These are phyloP conservation scores for Paradoxurus hermaphroditus DNA, from an alignment of 2,113 vertebrate genomes.

Conservation along the genomic window DNA sequence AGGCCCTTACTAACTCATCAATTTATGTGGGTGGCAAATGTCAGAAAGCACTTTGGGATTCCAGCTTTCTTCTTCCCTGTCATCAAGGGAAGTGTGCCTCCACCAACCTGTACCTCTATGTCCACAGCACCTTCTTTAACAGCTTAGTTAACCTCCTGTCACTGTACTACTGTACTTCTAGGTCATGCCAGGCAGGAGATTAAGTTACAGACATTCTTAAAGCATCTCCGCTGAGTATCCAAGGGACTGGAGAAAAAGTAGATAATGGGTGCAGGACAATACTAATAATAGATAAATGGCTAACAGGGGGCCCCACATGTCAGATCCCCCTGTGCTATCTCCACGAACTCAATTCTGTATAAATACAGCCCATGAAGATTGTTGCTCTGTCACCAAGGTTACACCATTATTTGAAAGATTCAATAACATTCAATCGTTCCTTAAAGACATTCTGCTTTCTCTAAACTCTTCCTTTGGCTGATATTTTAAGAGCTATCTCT, in stretches of 20 bases:
- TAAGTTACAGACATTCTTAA: background rate
- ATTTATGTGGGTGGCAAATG: background rate
- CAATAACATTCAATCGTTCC: background rate
- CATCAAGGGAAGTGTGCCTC: background rate
- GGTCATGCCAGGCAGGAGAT: background rate
- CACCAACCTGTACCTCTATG: background rate
- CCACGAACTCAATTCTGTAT: background rate
- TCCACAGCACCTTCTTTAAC: background rate
- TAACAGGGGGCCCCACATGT: background rate
- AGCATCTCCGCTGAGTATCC: background rate
- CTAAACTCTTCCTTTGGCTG: background rate
- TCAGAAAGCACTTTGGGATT: background rate
- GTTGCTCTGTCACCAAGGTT: background rate
- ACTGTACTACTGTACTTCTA: background rate
- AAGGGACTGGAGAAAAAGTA: background rate
- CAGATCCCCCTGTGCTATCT: background rate
- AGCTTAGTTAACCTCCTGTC: background rate
- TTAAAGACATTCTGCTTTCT: background rate
- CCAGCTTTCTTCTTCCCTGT: background rate
- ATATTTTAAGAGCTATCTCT: slow-evolving; percentile 36
- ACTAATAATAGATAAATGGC: background rate
- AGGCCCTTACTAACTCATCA: background rate
- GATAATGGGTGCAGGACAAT: background rate
- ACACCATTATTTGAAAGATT: background rate
- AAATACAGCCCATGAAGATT: background rate